A percentile compares a stretch with the other conserved stretches of the same genome.
Conservation (phyloP, 2,797 vertebrate species). For the Girardinus metallicus region DNA sequence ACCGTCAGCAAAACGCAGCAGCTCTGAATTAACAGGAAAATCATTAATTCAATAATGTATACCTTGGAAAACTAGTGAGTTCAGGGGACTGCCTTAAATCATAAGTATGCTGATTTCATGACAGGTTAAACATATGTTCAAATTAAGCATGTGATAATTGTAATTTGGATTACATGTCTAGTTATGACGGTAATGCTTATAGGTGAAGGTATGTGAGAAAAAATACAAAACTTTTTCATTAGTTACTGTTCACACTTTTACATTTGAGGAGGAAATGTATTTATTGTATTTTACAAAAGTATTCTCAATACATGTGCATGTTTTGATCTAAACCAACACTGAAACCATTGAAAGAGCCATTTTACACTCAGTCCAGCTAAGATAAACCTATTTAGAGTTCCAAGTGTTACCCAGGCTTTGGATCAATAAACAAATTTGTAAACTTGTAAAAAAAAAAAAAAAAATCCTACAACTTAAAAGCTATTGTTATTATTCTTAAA, state of each 20-base stretch:
- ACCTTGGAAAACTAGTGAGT: slow-evolving; percentile 32
- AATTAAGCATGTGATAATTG: slow-evolving; percentile 20
- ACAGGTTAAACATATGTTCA: slow-evolving; percentile 33
- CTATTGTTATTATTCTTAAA: too few relatives aligned
- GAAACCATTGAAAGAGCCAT: background rate
- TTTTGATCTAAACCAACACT: background rate
- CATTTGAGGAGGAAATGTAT: background rate
- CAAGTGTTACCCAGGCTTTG: too few relatives aligned
- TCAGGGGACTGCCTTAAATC: slow-evolving; percentile 5
- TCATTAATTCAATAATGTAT: slow-evolving; percentile 45
- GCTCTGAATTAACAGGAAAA: slow-evolving; percentile 39
- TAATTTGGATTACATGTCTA: slow-evolving; percentile 1
- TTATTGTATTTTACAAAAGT: background rate
- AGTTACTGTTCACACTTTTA: background rate
- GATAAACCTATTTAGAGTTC: too few relatives aligned
- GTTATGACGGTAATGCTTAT: background rate
- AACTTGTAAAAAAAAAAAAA: too few relatives aligned
- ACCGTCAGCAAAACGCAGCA: slow-evolving; percentile 49
- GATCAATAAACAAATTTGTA: too few relatives aligned
- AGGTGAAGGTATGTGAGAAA: background rate
- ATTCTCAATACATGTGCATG: background rate
- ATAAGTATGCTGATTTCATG: slow-evolving; percentile 16
- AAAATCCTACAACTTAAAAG: too few relatives aligned
- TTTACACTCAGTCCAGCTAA: too few relatives aligned
- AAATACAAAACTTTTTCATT: background rate